Conservation (phyloP, 2,113 vertebrate genomes). For the Pachycephala philippinensis region DNA sequence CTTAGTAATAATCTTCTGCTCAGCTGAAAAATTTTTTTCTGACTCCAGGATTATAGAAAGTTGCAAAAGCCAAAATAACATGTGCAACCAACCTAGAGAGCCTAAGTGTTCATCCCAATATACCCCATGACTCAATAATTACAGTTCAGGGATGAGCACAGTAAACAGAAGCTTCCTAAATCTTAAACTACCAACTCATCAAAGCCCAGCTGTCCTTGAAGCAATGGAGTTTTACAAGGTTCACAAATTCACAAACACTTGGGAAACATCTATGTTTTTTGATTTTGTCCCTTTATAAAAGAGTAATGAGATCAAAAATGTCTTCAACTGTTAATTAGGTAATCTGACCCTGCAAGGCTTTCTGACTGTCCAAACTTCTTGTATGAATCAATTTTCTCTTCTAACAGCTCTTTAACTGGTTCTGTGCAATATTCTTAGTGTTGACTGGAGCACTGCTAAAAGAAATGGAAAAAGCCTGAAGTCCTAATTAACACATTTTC, state of each 20-base stretch:
- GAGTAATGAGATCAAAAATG: not conserved
- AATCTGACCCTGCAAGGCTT: not conserved
- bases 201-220: not conserved
- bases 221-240: not conserved
- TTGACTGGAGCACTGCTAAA: not conserved
- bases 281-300: not conserved
- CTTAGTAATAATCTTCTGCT: not conserved
- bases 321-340: not conserved
- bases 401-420: not conserved
- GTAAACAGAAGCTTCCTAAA: not conserved
- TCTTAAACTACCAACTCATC: not conserved
- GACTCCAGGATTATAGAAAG: not conserved
- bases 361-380: not conserved
- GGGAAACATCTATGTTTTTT: not conserved
- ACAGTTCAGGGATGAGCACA: not conserved
- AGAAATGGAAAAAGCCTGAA: not conserved
- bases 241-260: not conserved
- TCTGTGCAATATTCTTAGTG: not conserved
- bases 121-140: not conserved
- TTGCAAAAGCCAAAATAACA: not conserved
- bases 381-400: not conserved
- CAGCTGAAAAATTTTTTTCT: not conserved
- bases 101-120: not conserved
- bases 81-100: not conserved
- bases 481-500: not conserved